These are phyloP conservation scores for Trachemys scripta DNA, from an alignment of 2,113 vertebrate genomes.

Conservation along the genomic window DNA sequence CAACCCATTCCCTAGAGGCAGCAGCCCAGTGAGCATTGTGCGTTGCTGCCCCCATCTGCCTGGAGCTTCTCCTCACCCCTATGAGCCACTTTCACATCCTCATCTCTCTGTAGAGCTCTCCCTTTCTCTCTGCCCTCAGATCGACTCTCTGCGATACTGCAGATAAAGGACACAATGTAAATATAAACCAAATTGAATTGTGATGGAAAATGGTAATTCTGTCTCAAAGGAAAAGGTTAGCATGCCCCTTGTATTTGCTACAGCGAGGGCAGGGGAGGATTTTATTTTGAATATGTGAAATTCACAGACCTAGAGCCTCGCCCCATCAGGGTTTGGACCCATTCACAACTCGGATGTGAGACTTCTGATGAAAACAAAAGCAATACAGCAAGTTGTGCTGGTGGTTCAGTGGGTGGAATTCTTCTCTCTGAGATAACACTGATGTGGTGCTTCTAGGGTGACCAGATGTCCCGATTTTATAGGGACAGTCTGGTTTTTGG, in stretches of 20 bases:
- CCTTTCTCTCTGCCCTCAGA: fast-evolving
- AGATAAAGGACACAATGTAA: not conserved
- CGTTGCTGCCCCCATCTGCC: fast-evolving
- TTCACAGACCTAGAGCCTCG: not conserved
- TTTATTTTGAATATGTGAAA: not conserved
- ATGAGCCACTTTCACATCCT: fast-evolving
- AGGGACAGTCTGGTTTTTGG: too few species aligned
- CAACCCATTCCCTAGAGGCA: not conserved
- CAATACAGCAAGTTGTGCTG: not conserved
- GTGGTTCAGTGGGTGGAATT: not conserved
- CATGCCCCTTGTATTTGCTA: fast-evolving
- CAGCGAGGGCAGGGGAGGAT: not conserved
- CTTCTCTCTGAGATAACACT: not conserved
- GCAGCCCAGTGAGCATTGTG: fast-evolving
- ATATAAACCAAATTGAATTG: not conserved
- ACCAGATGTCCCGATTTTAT: too few species aligned
- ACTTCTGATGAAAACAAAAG: not conserved
- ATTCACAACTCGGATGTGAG: not conserved
- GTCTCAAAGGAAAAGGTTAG: not conserved
- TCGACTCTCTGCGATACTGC: not conserved
- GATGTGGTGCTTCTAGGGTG: not conserved
- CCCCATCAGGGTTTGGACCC: not conserved
- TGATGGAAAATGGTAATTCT: not conserved
- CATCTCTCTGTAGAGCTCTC: not conserved
- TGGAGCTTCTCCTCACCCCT: not conserved